A percentile compares a stretch with the other conserved stretches of the same genome.
phyloP scores from a whole-genome alignment of 2,888 invertebrate genomes.

The Folsomia manolachei region DNA sequence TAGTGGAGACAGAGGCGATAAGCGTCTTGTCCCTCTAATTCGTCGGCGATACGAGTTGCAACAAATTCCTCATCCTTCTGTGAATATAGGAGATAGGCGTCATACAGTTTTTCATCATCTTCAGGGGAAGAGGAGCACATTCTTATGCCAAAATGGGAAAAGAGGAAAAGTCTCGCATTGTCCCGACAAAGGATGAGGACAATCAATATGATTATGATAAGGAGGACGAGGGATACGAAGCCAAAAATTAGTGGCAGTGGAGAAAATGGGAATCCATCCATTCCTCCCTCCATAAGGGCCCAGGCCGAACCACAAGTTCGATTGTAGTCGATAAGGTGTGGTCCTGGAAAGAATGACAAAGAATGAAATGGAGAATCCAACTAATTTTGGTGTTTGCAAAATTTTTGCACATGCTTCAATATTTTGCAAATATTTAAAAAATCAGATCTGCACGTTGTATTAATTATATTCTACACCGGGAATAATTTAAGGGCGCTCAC shows the following conservation, averaged over 20 bases:
- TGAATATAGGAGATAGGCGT: slow-evolving; percentile 57
- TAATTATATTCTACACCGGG: slow-evolving; percentile 8
- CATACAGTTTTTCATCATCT: slow-evolving; percentile 53
- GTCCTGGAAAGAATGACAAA: slow-evolving; percentile 18
- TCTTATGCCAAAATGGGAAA: slow-evolving; percentile 72
- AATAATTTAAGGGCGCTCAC: neutral
- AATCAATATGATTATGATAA: slow-evolving; percentile 55
- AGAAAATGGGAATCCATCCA: slow-evolving; percentile 51
- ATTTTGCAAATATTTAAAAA: too few species aligned
- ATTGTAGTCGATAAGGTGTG: slow-evolving; percentile 47
- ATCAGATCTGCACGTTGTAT: too few species aligned
- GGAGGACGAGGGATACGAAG: slow-evolving; percentile 57
- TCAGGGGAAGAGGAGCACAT: slow-evolving; percentile 55
- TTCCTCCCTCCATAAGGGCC: slow-evolving; percentile 46
- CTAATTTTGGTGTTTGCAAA: too few species aligned
- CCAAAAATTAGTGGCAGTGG: slow-evolving; percentile 51
- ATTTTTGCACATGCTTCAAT: too few species aligned
- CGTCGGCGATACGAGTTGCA: slow-evolving; percentile 54
- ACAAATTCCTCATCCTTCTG: slow-evolving; percentile 56
- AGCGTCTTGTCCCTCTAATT: slow-evolving; percentile 55
- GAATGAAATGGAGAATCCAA: slow-evolving; percentile 4
- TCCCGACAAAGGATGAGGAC: slow-evolving; percentile 67
- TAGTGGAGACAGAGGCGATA: slow-evolving; percentile 57
- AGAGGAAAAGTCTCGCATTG: slow-evolving; percentile 76
- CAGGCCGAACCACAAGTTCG: slow-evolving; percentile 40